Evolutionary conservation across 2,888 invertebrate genomes (phyloP), one percentile per base, ranked within the genome.

Genomic region (Sminthurinus aureus): DNA sequence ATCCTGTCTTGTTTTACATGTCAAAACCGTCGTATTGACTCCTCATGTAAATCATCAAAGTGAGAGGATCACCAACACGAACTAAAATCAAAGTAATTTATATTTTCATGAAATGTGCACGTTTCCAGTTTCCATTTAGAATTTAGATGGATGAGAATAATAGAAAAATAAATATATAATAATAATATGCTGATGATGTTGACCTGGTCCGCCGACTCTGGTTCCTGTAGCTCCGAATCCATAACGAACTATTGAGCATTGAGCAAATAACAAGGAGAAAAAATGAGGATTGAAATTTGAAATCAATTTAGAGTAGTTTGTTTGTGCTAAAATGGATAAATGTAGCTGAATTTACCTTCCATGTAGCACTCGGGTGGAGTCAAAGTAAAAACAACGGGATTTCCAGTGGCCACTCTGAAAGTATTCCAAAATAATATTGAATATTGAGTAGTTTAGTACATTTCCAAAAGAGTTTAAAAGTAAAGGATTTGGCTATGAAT

Each of bases 11-110:
- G 38, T 38, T 38, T 38, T 38, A 38, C 38, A 97, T 96, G 90
- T 97, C 97, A 90, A 97, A 97, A 79, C 97, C 97, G 91, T 97
- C 97, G 90, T 96, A 97, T 93, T 97, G 95, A 90, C 96, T 96
- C 89, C 97, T 93, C 97, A 97, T 97, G 90, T 97, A 96, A 89
- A 97, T 97, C 87, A 97, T 95, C 86, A 97, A 91, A 0, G 97
- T 97, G 74, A 97, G 92, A 0, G 97, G 97, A 91, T 97, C 97
- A 0, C 97, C 97, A 24, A 97, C 97, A 8, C 96, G 93, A 66
- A 97, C 97, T 38, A 38, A 38, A 38, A 38, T 38, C 38, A 38
- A 38, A 38, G 38, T 6, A n/a, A n/a, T n/a, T n/a, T n/a, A 38
- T 38, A 38, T 4, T 38, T 38, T 38, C 38, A 38, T 38, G 3